A percentile compares a stretch with the other conserved stretches of the same genome.
Evolutionary conservation across 2,888 invertebrate genomes (phyloP).

Genomic region (Lamellibrachia satsuma): DNA sequence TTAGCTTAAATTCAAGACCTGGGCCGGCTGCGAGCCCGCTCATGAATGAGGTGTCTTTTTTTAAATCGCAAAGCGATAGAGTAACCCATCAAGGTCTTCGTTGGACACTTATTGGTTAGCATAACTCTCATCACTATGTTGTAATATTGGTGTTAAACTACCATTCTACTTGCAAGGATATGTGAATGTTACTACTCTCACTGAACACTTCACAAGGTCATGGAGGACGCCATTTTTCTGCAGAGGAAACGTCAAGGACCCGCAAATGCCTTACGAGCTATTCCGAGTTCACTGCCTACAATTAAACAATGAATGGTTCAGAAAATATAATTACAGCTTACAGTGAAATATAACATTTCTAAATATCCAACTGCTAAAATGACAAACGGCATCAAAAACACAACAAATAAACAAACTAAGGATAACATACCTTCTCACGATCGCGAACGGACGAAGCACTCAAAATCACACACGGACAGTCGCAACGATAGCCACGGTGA

Average conservation of each 20-base stretch:
- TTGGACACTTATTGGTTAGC: neutral
- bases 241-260: slow-evolving; percentile 13
- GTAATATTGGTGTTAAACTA: neutral
- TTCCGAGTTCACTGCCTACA: neutral
- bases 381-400: neutral
- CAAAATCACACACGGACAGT: slow-evolving; percentile 13
- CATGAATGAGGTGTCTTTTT: neutral
- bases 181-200: neutral
- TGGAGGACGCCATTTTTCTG: slow-evolving; percentile 34
- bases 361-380: slow-evolving; percentile 6
- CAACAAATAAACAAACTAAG: neutral
- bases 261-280: neutral
- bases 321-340: neutral
- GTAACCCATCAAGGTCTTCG: neutral
- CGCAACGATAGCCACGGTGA: neutral
- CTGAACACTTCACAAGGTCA: slow-evolving; percentile 30
- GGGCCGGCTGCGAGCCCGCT: neutral
- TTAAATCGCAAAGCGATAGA: neutral
- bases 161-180: neutral
- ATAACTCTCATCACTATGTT: neutral
- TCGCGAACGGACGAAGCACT: neutral
- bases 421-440: neutral
- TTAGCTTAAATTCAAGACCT: neutral
- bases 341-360: neutral
- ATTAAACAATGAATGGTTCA: neutral